Conservation (phyloP, 2,113 vertebrate genomes). For the Amphiprion percula region DNA sequence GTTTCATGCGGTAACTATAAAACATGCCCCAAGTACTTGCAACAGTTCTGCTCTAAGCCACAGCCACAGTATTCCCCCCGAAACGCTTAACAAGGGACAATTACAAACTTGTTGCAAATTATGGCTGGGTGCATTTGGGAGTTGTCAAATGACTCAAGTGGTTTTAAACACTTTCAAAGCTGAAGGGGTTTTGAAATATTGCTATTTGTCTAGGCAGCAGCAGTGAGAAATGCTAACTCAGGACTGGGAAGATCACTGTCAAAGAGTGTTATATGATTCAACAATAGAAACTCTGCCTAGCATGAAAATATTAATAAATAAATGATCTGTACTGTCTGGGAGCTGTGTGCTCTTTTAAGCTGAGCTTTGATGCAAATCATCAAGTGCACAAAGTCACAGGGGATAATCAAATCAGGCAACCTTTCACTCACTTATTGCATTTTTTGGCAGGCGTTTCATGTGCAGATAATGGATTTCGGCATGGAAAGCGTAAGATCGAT, state of each 20-base stretch:
- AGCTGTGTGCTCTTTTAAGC: conserved; percentile 3
- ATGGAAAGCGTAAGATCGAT: conserved; percentile 72
- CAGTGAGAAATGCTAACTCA: conserved; percentile 26
- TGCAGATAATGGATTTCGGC: conserved; percentile 68
- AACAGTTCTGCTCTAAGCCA: conserved; percentile 53
- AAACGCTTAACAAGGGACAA: conserved; percentile 72
- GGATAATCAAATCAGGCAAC: conserved; percentile 69
- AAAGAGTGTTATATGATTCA: conserved; percentile 26
- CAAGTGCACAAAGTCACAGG: conserved; percentile 39
- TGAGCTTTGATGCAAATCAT: conserved; percentile 41
- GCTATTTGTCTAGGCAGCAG: conserved; percentile 53
- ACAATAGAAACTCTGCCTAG: conserved; percentile 22
- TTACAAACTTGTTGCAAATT: conserved; percentile 75
- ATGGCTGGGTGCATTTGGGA: conserved; percentile 62
- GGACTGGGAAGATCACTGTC: conserved; percentile 39
- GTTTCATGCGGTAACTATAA: conserved; percentile 79
- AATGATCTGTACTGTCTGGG: conserved; percentile 12
- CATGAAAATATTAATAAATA: conserved; percentile 9
- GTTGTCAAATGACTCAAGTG: conserved; percentile 51
- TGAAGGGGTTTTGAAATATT: conserved; percentile 58
- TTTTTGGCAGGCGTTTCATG: conserved; percentile 45
- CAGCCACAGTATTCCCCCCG: conserved; percentile 57
- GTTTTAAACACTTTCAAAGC: conserved; percentile 62
- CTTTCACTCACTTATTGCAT: conserved; percentile 52
- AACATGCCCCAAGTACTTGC: conserved; percentile 65